phyloP scores from a whole-genome alignment of 1,140 invertebrate species.

The Hylaeus anthracinus region DNA sequence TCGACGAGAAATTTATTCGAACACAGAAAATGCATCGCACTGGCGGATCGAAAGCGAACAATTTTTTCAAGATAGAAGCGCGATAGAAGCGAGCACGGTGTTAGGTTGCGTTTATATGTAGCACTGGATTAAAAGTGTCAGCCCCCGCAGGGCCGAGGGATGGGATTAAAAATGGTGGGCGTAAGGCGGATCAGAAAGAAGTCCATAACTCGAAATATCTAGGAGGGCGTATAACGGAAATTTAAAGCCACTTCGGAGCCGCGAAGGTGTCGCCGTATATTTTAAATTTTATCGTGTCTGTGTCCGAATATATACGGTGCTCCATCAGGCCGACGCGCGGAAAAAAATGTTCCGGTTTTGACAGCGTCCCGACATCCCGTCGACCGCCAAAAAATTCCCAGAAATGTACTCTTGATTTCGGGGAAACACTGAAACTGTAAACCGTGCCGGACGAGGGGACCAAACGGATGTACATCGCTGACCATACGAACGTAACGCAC shows the following conservation, averaged over 20 bases:
- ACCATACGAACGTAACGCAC: background rate
- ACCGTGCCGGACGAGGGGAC: background rate
- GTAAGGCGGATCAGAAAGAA: conserved; percentile 63
- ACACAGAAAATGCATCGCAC: conserved; percentile 15
- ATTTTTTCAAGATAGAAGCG: conserved; percentile 45
- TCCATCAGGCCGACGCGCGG: conserved; percentile 19
- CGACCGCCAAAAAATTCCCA: conserved; percentile 41
- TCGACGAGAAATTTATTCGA: conserved; percentile 40
- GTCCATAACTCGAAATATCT: conserved; percentile 72
- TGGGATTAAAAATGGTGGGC: conserved; percentile 60
- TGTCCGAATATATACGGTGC: conserved; percentile 44
- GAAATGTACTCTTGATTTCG: conserved; percentile 42
- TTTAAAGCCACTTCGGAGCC: conserved; percentile 69
- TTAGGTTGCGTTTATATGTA: conserved; percentile 47
- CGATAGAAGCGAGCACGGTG: conserved; percentile 30
- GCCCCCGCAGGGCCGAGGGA: background rate
- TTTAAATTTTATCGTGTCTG: conserved; percentile 69
- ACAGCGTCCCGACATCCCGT: conserved; percentile 43
- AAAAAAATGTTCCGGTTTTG: conserved; percentile 62
- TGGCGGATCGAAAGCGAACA: conserved; percentile 26
- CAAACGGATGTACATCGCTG: background rate
- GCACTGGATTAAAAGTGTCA: conserved; percentile 57
- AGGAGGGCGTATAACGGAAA: conserved; percentile 67
- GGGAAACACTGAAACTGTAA: background rate
- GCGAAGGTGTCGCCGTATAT: conserved; percentile 67